Conservation (phyloP, 2,113 vertebrate genomes). For the Clarias batrachus region DNA sequence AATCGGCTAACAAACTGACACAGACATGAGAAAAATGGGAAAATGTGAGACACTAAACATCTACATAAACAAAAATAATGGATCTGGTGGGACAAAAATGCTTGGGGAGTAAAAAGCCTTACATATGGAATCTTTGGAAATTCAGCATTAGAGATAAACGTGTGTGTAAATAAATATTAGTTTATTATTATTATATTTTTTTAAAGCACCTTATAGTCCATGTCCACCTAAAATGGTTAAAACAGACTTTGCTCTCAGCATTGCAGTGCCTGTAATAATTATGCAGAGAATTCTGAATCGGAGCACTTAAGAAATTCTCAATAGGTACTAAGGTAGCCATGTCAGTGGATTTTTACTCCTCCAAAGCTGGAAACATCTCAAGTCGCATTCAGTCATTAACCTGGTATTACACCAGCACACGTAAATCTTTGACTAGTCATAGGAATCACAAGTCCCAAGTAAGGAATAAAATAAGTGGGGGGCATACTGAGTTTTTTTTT, state of each 20-base stretch:
- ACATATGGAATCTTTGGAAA: background rate
- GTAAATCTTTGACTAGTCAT: slow-evolving; percentile 1
- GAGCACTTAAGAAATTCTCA: background rate
- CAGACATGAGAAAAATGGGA: background rate
- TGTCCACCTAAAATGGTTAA: background rate
- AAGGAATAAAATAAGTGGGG: background rate
- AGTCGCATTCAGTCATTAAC: background rate
- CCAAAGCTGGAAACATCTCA: background rate
- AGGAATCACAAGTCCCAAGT: background rate
- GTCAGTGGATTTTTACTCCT: background rate
- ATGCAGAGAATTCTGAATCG: background rate
- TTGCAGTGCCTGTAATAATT: background rate
- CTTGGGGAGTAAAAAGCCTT: too few relatives aligned
- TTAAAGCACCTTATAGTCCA: background rate
- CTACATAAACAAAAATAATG: too few relatives aligned
- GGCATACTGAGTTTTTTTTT: background rate
- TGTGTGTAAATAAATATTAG: too few relatives aligned
- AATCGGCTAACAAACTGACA: background rate
- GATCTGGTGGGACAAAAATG: background rate
- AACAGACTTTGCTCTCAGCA: background rate
- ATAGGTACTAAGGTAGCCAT: background rate
- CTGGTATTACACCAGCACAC: background rate
- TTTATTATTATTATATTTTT: background rate
- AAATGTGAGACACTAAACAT: background rate
- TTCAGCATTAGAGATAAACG: background rate